phyloP scores from a whole-genome alignment of 1,140 invertebrate species.

The Drosophila tropicalis region DNA sequence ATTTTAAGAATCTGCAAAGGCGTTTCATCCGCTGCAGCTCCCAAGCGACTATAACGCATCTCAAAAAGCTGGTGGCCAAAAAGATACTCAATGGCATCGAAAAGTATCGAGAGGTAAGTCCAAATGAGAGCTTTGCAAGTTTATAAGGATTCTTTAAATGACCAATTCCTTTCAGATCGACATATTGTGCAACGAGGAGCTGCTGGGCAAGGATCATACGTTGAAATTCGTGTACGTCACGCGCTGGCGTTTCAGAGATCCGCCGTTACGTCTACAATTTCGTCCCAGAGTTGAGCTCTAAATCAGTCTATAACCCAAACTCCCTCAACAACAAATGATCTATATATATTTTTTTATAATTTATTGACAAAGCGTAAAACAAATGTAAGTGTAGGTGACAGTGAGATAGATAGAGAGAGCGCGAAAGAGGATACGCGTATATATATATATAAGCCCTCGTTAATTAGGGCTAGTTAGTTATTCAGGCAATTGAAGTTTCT shows the following conservation, averaged over 20 bases:
- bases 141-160: not conserved
- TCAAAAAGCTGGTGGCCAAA: conserved; percentile 98
- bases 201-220: conserved; percentile 99
- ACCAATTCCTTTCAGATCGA: conserved; percentile 90
- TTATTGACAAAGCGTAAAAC: conserved; percentile 61
- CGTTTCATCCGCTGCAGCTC: conserved; percentile 97
- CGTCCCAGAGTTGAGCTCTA: conserved; percentile 87
- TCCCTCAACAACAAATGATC: conserved; percentile 62
- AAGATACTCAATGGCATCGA: conserved; percentile 96
- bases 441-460: conserved; percentile 38
- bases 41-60: conserved; percentile 97
- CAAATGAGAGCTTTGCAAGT: not conserved
- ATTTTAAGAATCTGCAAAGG: conserved; percentile 92
- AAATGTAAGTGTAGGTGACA: conserved; percentile 45
- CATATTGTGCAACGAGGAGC: conserved; percentile 98
- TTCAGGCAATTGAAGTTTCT: not conserved
- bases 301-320: conserved; percentile 48
- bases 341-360: conserved; percentile 73
- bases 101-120: conserved; percentile 96
- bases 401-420: conserved; percentile 44
- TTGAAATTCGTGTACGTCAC: conserved; percentile 99
- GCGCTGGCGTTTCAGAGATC: conserved; percentile 97
- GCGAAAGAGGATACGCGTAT: conserved; percentile 41
- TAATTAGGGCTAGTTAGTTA: not conserved
- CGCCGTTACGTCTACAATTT: conserved; percentile 93